phyloP scores from a whole-genome alignment of 2,113 vertebrate genomes.

The Columbina picui region DNA sequence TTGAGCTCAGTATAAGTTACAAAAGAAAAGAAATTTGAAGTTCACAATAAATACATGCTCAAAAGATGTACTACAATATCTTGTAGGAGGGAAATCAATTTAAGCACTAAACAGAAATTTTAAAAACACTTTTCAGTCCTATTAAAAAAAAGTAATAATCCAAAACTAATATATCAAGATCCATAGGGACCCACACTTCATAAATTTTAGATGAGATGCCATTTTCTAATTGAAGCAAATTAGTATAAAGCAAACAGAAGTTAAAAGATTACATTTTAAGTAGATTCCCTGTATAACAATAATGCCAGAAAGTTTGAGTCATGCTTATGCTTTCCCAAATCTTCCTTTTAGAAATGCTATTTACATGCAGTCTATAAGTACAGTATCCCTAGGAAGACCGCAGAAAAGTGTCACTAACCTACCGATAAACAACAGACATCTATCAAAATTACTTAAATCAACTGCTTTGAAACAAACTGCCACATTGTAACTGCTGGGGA shows the following conservation, averaged over 20 bases:
- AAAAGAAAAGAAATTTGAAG: neutral
- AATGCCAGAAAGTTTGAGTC: neutral
- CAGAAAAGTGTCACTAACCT: neutral
- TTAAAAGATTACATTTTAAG: neutral
- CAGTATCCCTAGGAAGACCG: neutral
- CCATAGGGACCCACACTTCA: neutral
- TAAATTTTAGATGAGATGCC: neutral
- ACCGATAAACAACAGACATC: neutral
- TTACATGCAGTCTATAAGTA: neutral
- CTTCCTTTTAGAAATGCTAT: neutral
- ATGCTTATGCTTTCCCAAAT: neutral
- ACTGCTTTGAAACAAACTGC: neutral
- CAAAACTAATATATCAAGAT: neutral
- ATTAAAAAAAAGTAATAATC: neutral
- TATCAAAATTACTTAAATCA: neutral
- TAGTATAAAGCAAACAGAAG: neutral
- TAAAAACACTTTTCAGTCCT: neutral
- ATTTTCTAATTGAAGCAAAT: slow-evolving; percentile 8
- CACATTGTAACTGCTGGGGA: neutral
- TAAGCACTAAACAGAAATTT: neutral
- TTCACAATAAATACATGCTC: neutral
- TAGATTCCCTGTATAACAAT: neutral
- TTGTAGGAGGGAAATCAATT: neutral
- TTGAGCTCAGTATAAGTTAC: neutral
- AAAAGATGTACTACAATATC: neutral